Evolutionary conservation across 1,140 invertebrate species (phyloP).

Genomic region (Myzus persicae): DNA sequence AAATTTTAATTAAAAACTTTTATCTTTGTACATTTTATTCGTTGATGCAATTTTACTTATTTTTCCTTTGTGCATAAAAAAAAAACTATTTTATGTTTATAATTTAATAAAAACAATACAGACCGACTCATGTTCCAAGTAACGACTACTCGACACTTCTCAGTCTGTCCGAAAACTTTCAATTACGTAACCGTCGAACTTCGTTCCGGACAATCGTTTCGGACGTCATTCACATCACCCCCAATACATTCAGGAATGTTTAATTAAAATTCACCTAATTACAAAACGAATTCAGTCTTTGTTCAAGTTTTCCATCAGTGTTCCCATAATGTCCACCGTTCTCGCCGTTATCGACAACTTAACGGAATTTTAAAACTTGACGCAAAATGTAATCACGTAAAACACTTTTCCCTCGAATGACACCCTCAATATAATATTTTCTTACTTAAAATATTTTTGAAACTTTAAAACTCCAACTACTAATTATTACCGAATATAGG

Average conservation of each 20-base stretch:
- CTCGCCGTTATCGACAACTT: conserved; percentile 16
- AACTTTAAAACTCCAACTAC: not conserved
- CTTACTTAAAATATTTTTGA: not conserved
- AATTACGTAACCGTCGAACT: conserved; percentile 54
- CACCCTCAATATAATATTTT: not conserved
- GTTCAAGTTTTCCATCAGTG: conserved; percentile 40
- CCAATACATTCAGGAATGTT: conserved; percentile 46
- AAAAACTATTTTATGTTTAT: conserved; percentile 13
- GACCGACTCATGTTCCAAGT: conserved; percentile 25
- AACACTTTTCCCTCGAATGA: not conserved
- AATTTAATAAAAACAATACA: conserved; percentile 38
- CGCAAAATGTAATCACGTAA: not conserved
- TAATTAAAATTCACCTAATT: conserved; percentile 58
- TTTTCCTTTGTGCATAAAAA: not conserved
- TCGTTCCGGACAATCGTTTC: conserved; percentile 48
- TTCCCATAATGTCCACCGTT: not conserved
- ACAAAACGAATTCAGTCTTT: conserved; percentile 38
- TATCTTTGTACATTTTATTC: not conserved
- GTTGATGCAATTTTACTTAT: conserved; percentile 19
- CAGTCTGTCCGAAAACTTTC: conserved; percentile 56
- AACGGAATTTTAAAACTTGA: conserved; percentile 46
- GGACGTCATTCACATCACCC: conserved; percentile 53
- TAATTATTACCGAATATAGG: not conserved
- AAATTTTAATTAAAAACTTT: conserved; percentile 49
- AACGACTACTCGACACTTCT: conserved; percentile 15